Evolutionary conservation across 2,113 vertebrate genomes (phyloP).

Genomic region (Hydrochoerus hydrochaeris): DNA sequence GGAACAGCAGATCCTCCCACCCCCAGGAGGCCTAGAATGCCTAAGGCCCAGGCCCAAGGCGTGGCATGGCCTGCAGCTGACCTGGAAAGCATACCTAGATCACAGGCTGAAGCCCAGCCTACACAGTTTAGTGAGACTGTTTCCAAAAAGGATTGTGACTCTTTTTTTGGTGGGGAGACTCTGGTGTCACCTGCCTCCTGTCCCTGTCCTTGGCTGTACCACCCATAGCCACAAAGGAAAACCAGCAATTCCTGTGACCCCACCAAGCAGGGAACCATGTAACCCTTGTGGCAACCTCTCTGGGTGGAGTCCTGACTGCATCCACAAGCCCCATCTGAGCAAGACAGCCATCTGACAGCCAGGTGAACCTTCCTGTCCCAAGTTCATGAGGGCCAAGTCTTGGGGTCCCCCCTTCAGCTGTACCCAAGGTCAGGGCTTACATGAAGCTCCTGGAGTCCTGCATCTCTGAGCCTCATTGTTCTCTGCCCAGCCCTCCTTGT

Average conservation of each 20-base stretch:
- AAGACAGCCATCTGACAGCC: too few relatives aligned
- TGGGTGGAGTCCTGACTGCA: neutral
- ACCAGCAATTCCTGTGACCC: neutral
- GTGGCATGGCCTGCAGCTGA: neutral
- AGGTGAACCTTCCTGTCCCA: too few relatives aligned
- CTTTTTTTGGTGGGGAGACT: neutral
- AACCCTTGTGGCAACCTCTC: too few relatives aligned
- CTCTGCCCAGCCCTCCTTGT: constrained; percentile 54
- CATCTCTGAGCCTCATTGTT: constrained; percentile 70
- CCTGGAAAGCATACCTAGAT: neutral
- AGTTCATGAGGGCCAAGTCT: too few relatives aligned
- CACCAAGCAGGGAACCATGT: neutral
- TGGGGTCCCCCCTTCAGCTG: neutral
- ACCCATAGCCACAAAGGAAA: neutral
- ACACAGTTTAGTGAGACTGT: neutral
- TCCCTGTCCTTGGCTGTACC: neutral
- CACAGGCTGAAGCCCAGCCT: neutral
- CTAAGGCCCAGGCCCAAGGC: neutral
- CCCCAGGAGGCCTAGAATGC: too few relatives aligned
- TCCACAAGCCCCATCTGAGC: neutral
- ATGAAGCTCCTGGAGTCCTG: constrained; percentile 63
- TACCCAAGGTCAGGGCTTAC: constrained; percentile 61
- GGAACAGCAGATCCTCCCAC: too few relatives aligned
- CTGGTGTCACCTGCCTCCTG: neutral
- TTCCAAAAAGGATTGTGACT: neutral